Conservation (phyloP, 2,888 invertebrate species). For the Acanthococcus lagerstroemiae region DNA sequence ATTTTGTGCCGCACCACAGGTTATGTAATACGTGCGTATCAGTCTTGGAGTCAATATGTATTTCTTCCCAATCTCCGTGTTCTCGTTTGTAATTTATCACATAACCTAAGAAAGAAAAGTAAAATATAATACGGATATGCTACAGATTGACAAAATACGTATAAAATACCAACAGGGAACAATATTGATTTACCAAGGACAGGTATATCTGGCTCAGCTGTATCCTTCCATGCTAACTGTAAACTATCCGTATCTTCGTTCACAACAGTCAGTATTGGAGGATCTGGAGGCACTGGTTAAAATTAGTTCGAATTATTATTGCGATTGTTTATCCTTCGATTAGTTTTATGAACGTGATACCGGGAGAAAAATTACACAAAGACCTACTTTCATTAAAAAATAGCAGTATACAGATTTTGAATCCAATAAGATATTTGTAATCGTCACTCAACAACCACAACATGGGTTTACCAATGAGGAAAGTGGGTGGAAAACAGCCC, state of each 20-base stretch:
- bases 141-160: background rate
- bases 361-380: too few species aligned
- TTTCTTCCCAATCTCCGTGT: conserved; percentile 84
- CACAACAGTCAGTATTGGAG: conserved; percentile 68
- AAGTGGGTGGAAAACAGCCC: too few species aligned
- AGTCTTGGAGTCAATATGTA: conserved; percentile 71
- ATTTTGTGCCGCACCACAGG: conserved; percentile 78
- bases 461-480: too few species aligned
- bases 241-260: conserved; percentile 74
- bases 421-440: too few species aligned
- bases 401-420: too few species aligned
- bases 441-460: too few species aligned
- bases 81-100: conserved; percentile 83
- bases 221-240: conserved; percentile 69
- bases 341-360: too few species aligned
- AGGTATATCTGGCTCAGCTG: conserved; percentile 70
- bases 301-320: too few species aligned
- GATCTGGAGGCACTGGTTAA: conserved; percentile 76
- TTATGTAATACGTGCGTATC: conserved; percentile 64
- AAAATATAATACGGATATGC: background rate
- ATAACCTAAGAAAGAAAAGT: conserved; percentile 50
- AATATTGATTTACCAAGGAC: conserved; percentile 52
- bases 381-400: too few species aligned
- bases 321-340: too few species aligned
- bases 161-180: too few species aligned